Percentiles rank a stretch among this genome's conserved stretches.
phyloP scores from a whole-genome alignment of 2,888 invertebrate genomes.

The Cerastis leucographa region DNA sequence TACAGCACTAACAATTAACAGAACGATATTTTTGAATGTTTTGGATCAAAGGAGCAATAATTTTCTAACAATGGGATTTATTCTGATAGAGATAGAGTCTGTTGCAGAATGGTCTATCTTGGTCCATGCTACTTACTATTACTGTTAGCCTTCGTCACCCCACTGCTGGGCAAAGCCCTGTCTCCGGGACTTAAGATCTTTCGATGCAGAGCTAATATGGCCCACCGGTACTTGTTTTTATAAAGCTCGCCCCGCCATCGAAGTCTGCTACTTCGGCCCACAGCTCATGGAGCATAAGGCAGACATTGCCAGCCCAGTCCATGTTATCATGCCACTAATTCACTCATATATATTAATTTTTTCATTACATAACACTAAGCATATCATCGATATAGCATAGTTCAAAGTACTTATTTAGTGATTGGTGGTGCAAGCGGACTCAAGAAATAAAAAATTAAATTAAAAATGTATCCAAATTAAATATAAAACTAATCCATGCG shows the following conservation, averaged over 20 bases:
- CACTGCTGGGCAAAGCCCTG: background rate
- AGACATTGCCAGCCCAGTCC: background rate
- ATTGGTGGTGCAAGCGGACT: background rate
- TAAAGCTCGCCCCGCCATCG: background rate
- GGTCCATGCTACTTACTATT: background rate
- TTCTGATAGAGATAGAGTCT: background rate
- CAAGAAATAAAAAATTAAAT: background rate
- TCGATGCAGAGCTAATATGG: background rate
- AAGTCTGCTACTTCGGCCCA: background rate
- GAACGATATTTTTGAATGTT: conserved; percentile 42
- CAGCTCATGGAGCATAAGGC: background rate
- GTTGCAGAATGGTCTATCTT: background rate
- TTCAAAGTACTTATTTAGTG: background rate
- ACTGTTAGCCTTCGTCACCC: background rate
- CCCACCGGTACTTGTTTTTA: background rate
- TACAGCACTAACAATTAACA: conserved; percentile 55
- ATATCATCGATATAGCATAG: background rate
- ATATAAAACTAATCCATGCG: too few relatives aligned
- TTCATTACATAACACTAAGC: background rate
- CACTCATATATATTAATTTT: background rate
- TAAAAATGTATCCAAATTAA: too few relatives aligned
- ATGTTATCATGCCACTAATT: background rate
- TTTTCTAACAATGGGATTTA: conserved; percentile 7
- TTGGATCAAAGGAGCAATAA: conserved; percentile 14
- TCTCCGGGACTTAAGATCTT: background rate